phyloP scores from a whole-genome alignment of 2,113 vertebrate species.

The Microcebus jonahi region DNA sequence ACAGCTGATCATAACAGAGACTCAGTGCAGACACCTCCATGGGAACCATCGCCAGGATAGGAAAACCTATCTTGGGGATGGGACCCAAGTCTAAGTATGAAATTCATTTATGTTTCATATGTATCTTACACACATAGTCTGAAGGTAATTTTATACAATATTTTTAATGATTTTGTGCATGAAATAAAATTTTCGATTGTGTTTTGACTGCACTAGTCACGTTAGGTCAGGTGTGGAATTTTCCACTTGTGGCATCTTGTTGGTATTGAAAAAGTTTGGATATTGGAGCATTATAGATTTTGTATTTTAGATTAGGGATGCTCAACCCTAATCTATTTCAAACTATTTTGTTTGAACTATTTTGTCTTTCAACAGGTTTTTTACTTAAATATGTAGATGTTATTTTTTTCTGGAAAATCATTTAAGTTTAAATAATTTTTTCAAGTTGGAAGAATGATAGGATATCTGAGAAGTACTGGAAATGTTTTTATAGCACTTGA shows the following conservation, averaged over 20 bases:
- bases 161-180: too few relatives aligned
- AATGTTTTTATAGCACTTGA: constrained; percentile 45
- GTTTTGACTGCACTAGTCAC: too few relatives aligned
- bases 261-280: neutral
- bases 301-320: neutral
- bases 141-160: too few relatives aligned
- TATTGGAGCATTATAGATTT: neutral
- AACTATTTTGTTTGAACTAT: constrained; percentile 6
- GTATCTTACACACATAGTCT: too few relatives aligned
- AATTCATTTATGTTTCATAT: too few relatives aligned
- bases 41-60: neutral
- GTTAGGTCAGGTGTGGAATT: too few relatives aligned
- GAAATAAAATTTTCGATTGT: too few relatives aligned
- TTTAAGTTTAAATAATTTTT: constrained; percentile 23
- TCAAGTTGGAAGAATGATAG: neutral
- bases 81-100: too few relatives aligned
- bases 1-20: neutral
- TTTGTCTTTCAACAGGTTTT: constrained; percentile 20
- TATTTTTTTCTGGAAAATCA: constrained; percentile 9
- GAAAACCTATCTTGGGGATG: neutral
- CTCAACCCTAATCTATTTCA: neutral
- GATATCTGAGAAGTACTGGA: neutral
- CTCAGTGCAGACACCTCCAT: neutral
- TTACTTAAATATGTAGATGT: neutral
- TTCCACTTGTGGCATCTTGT: neutral